Base-by-base conservation (phyloP, 1,140 invertebrate species). In the Drosophila grimshawi region DNA sequence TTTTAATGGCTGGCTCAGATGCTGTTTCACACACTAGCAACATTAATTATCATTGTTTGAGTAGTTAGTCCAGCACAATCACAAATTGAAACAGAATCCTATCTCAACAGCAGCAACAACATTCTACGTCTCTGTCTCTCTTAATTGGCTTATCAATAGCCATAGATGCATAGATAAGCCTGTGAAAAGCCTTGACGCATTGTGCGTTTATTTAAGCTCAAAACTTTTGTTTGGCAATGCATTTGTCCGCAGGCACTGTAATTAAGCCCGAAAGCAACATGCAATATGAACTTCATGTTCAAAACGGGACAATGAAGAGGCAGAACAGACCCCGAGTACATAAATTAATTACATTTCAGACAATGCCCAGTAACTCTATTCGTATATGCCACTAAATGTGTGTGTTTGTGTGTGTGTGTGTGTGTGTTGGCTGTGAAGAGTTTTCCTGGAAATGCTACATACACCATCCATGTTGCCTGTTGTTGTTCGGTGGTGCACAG, bases 331-430 rank as follows among this genome's bases (percentile, higher is more conserved):
- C 33, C 7, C 37, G 35, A 57, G 43, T 11, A 39, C 5, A 62
- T 56, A 61, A 66, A 59, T 70, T 71, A 82, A 82, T 82, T 75
- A 61, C 66, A 64, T 65, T 57, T 51, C 48, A n/a, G 11, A 46
- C 46, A 53, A 52, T 75, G 10, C 33, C 33, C 35, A 63, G 32
- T 61, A 62, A 33, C 49, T 35, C 32, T 37, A 32, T 29, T 43
- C n/a, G 39, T 43, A 4, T 3, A 43, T 43, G 39, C 10, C 2
- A 3, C 3, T 19, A 19, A 19, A 19, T 19, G 19, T 19, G 19
- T 19, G 19, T 46, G 19, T 46, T 6, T 46, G 45, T 27, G 10
- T n/a, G 39, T 43, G 39, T 43, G 39, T 41, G 39, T 62, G 33
- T 37, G 19, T 8, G 2, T n/a, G 2, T 43, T n/a, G 10, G 3